Conservation (phyloP, 2,888 invertebrate genomes). For the Pachycephus smyrnensis region DNA sequence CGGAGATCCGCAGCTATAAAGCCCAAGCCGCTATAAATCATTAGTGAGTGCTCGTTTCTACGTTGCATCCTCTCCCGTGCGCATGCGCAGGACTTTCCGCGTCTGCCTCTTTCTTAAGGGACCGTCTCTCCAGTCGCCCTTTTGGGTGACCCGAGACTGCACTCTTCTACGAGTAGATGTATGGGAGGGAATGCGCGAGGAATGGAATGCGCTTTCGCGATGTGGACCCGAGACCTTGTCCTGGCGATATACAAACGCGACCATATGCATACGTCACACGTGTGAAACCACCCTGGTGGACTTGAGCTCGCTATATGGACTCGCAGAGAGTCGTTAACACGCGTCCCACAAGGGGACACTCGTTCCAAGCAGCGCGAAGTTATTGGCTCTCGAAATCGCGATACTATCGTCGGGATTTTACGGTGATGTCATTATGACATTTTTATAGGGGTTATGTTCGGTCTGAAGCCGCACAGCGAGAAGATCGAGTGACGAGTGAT, state of each 20-base stretch:
- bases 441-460: background rate
- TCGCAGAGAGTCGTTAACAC: background rate
- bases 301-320: background rate
- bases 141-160: background rate
- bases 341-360: background rate
- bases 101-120: background rate
- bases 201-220: background rate
- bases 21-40: constrained; percentile 46
- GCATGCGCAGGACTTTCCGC: background rate
- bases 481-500: background rate
- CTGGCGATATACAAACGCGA: background rate
- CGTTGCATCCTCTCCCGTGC: constrained; percentile 4
- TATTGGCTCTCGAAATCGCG: background rate
- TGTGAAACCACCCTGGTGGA: background rate
- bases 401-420: background rate
- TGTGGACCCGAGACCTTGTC: background rate
- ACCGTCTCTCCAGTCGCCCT: background rate
- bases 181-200: background rate
- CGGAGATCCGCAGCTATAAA: constrained; percentile 35
- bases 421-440: background rate
- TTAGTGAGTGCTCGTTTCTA: constrained; percentile 33
- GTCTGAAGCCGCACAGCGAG: background rate
- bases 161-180: background rate
- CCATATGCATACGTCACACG: background rate
- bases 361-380: background rate